Evolutionary conservation across 2,888 invertebrate genomes (phyloP).

Genomic region (Tethea ocularis): DNA sequence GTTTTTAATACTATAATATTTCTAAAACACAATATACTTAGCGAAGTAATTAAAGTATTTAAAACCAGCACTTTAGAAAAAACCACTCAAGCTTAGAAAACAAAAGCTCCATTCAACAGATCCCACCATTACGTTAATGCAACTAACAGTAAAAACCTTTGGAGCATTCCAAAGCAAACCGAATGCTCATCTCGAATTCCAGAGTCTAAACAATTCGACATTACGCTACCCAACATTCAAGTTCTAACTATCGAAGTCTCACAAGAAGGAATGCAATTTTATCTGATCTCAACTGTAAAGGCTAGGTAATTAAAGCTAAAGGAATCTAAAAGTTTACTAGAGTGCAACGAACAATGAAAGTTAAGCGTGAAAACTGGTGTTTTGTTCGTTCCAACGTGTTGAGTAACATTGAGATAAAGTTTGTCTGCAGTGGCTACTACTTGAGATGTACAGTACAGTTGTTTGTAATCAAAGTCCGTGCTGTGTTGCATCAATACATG

Average conservation of each 20-base stretch:
- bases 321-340: conserved; percentile 43
- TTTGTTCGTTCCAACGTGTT: conserved; percentile 17
- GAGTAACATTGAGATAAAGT: not conserved
- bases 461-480: conserved; percentile 3
- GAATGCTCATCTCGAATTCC: conserved; percentile 21
- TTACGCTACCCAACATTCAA: conserved; percentile 17
- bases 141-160: not conserved
- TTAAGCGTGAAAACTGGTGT: conserved; percentile 31
- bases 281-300: conserved; percentile 48
- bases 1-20: not conserved
- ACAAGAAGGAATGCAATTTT: conserved; percentile 57
- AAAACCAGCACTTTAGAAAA: not conserved
- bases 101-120: not conserved
- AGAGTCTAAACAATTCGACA: conserved; percentile 20
- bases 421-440: conserved; percentile 1
- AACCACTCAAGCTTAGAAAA: not conserved
- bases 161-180: not conserved
- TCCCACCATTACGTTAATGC: not conserved
- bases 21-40: too few relatives aligned
- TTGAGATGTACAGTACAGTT: not conserved
- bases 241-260: conserved; percentile 15
- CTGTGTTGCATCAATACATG: conserved; percentile 4
- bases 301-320: conserved; percentile 56
- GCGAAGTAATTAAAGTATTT: not conserved
- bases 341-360: conserved; percentile 41